Evolutionary conservation across 1,140 invertebrate genomes (phyloP).

Genomic region (Achroia grisella): DNA sequence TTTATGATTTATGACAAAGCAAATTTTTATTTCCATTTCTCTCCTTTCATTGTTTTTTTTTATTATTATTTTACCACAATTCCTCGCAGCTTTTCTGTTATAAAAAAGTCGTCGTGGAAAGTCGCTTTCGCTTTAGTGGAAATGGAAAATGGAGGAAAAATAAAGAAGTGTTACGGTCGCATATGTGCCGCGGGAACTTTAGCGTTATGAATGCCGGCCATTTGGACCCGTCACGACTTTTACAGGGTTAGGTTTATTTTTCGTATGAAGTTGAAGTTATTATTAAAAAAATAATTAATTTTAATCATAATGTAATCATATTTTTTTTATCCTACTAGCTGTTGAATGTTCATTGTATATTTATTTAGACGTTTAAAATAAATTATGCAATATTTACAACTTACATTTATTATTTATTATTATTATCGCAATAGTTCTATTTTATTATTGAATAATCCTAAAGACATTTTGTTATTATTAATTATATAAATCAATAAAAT

Average conservation of each 20-base stretch:
- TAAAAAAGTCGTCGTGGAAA: conserved; percentile 54
- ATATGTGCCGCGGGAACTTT: conserved; percentile 39
- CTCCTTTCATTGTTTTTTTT: conserved; percentile 60
- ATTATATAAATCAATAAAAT: too few relatives aligned
- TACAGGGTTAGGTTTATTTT: conserved; percentile 3
- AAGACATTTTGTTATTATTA: too few relatives aligned
- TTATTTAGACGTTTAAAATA: too few relatives aligned
- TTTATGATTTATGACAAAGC: conserved; percentile 69
- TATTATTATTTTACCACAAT: conserved; percentile 55
- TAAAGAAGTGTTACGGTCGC: conserved; percentile 36
- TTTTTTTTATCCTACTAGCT: too few relatives aligned
- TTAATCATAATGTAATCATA: too few relatives aligned
- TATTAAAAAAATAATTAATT: too few relatives aligned
- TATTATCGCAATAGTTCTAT: too few relatives aligned
- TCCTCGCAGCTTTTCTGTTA: conserved; percentile 47
- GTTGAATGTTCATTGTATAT: too few relatives aligned
- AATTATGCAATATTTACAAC: too few relatives aligned
- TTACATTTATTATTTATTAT: too few relatives aligned
- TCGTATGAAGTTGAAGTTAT: too few relatives aligned
- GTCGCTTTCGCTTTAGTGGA: conserved; percentile 53
- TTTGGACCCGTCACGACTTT: conserved; percentile 13
- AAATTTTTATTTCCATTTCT: conserved; percentile 66
- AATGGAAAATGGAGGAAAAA: conserved; percentile 52
- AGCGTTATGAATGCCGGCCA: conserved; percentile 22
- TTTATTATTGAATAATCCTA: too few relatives aligned